Evolutionary conservation across 2,888 invertebrate genomes (phyloP), one percentile per base, ranked within the genome.

Genomic region (Heliconius cydno): DNA sequence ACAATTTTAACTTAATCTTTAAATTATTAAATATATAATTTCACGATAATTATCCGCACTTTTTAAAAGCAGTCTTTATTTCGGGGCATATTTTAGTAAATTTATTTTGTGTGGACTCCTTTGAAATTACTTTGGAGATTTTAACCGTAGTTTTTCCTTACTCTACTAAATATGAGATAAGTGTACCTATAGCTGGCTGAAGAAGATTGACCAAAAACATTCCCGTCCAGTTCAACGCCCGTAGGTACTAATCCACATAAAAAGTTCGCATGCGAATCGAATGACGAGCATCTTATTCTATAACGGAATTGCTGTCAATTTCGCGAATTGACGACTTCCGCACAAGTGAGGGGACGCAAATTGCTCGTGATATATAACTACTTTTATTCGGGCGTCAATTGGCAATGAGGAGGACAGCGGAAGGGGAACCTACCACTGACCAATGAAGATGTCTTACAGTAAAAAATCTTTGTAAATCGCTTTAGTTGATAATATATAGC

Each of bases 251-350:
- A n/a, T 67, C 4, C 66, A 9, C 34, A 71, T 73, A 73, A 80
- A 76, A 78, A 52, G 38, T 82, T 81, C 80, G 77, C 80, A 81
- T 80, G 80, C 79, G 79, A 82, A 81, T 81, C 76, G 79, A 65
- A 79, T 77, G 75, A 68, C 78, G 80, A 80, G 81, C 84, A 84
- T 85, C 84, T 84, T 85, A 85, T 83, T 84, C 84, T 85, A 82
- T 83, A 83, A 86, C 85, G 83, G 86, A 86, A 86, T 87, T 85
- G 86, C 85, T 85, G 85, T 84, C 86, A 92, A 92, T 92, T 92
- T 92, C 83, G 91, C 92, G 86, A 92, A 94, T 93, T 91, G 91
- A 83, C 83, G 63, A 88, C 89, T 90, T 94, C 93, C 93, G 91
- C 85, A 85, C 82, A 80, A 83, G 83, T 83, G 85, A 83, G 85